Conservation (phyloP, 2,888 invertebrate species). For the Dorcus hopei region DNA sequence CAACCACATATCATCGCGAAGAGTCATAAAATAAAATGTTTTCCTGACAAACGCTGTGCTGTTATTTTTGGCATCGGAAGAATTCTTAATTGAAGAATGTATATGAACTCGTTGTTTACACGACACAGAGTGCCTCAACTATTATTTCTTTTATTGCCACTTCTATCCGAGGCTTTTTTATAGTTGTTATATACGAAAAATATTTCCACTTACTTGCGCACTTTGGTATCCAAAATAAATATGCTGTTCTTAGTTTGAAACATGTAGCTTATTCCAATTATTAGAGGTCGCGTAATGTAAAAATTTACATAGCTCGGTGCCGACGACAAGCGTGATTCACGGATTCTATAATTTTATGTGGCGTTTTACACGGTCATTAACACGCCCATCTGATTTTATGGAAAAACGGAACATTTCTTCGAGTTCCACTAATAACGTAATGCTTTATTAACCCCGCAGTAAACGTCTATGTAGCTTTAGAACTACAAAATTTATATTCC, state of each 20-base stretch:
- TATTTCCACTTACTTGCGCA: not conserved
- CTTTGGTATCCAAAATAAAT: not conserved
- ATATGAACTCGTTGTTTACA: conserved; percentile 27
- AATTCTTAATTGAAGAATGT: conserved; percentile 28
- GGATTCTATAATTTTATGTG: conserved; percentile 10
- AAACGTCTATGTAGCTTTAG: too few species aligned
- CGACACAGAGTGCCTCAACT: conserved; percentile 22
- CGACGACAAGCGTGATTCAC: not conserved
- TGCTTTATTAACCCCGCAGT: too few species aligned
- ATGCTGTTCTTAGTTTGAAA: not conserved
- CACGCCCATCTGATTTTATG: conserved; percentile 13
- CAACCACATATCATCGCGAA: not conserved
- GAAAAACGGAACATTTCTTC: conserved; percentile 5
- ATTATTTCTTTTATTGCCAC: conserved; percentile 19
- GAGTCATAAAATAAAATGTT: conserved; percentile 20
- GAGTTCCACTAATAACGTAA: not conserved
- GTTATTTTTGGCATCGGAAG: conserved; percentile 27
- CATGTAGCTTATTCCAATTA: not conserved
- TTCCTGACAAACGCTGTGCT: conserved; percentile 23
- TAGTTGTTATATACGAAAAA: not conserved
- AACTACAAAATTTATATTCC: too few species aligned
- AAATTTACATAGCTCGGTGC: conserved; percentile 1
- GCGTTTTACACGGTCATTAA: conserved; percentile 1
- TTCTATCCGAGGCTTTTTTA: not conserved
- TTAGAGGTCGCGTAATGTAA: not conserved